Evolutionary conservation across 2,797 vertebrate genomes (phyloP).

Genomic region (Rhinichthys osculus): DNA sequence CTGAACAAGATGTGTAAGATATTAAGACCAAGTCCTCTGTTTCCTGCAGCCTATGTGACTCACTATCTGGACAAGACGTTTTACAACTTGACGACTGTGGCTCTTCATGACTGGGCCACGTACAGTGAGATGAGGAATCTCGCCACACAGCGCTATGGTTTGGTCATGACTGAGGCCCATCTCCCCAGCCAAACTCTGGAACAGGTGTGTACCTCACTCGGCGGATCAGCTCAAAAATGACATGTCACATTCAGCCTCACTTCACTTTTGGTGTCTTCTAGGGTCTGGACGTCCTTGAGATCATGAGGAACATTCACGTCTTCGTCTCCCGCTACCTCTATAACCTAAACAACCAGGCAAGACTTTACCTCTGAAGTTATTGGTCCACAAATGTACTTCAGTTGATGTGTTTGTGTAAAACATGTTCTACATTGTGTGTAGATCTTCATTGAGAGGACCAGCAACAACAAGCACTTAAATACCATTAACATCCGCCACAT

Average conservation of each 20-base stretch:
- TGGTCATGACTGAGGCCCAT: constrained; percentile 95
- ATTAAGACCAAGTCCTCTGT: constrained; percentile 4
- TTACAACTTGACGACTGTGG: constrained; percentile 97
- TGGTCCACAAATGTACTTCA: not conserved
- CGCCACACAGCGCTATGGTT: constrained; percentile 93
- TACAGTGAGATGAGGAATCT: constrained; percentile 99
- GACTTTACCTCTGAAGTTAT: constrained; percentile 4
- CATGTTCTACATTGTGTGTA: constrained; percentile 61
- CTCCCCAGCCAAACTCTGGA: constrained; percentile 98
- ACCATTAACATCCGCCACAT: constrained; percentile 99
- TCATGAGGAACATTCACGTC: constrained; percentile 99
- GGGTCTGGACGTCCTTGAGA: constrained; percentile 98
- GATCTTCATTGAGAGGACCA: constrained; percentile 98
- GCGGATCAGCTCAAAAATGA: not conserved
- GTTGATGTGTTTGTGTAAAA: not conserved
- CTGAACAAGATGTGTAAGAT: not conserved
- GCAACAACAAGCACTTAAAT: constrained; percentile 99
- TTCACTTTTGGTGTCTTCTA: constrained; percentile 66
- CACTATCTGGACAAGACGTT: constrained; percentile 99
- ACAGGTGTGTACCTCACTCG: constrained; percentile 80
- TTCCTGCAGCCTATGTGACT: constrained; percentile 88
- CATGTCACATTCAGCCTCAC: not conserved
- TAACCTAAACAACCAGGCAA: constrained; percentile 98
- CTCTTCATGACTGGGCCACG: constrained; percentile 98
- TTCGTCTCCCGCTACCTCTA: constrained; percentile 99